Percentiles rank a stretch among this genome's conserved stretches.
Conservation (phyloP, 2,888 invertebrate species). For the Sicus ferrugineus region DNA sequence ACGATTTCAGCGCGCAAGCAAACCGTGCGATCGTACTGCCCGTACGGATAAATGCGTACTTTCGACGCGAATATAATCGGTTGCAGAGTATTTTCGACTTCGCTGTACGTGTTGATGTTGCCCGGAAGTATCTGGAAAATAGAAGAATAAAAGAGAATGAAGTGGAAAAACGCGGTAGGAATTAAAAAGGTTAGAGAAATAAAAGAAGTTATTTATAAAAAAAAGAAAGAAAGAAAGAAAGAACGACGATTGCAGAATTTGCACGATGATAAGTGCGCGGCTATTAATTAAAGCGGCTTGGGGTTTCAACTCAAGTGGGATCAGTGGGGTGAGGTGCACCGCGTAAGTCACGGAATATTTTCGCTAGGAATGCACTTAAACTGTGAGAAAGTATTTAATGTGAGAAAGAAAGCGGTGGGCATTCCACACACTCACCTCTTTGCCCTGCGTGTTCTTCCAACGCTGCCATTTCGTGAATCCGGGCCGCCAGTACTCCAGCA, state of each 20-base stretch:
- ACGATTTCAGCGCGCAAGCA: constrained; percentile 84
- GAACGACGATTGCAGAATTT: constrained; percentile 1
- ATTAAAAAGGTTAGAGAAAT: background rate
- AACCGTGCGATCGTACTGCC: constrained; percentile 78
- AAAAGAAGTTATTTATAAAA: background rate
- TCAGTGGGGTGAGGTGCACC: background rate
- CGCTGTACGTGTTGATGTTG: constrained; percentile 81
- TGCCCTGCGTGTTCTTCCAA: constrained; percentile 76
- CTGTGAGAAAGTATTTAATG: background rate
- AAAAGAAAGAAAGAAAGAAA: background rate
- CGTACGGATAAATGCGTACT: constrained; percentile 81
- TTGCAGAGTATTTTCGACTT: constrained; percentile 76
- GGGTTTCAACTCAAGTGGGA: background rate
- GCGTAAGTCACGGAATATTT: background rate
- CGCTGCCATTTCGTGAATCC: constrained; percentile 76
- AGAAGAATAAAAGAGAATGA: background rate
- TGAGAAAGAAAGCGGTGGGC: background rate
- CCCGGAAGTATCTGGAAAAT: constrained; percentile 74
- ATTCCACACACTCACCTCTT: constrained; percentile 69
- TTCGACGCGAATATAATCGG: constrained; percentile 80
- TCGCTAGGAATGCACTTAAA: background rate
- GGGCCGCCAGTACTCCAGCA: constrained; percentile 79
- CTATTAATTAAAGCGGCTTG: constrained; percentile 16
- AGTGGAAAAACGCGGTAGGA: background rate
- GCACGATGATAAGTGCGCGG: constrained; percentile 5